phyloP scores from a whole-genome alignment of 2,888 invertebrate genomes.

The Mimachlamys varia region DNA sequence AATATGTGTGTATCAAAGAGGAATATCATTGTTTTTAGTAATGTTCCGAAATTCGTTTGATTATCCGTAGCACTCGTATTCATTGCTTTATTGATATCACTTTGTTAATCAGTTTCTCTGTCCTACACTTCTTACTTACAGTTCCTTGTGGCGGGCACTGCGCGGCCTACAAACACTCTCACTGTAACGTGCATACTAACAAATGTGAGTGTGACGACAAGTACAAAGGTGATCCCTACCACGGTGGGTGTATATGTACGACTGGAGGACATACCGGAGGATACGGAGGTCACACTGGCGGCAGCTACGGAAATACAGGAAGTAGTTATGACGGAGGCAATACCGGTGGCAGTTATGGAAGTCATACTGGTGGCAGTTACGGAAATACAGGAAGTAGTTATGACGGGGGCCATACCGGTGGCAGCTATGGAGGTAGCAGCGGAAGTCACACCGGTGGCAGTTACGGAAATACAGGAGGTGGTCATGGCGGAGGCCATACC shows the following conservation, averaged over 20 bases:
- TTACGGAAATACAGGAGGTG: not conserved
- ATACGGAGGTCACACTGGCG: not conserved
- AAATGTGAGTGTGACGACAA: slow-evolving; percentile 19
- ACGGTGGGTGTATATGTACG: not conserved
- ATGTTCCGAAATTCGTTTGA: too few species aligned
- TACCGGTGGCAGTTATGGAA: too few species aligned
- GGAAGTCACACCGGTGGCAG: not conserved
- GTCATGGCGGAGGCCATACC: not conserved
- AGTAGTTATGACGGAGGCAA: not conserved
- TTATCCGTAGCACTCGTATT: too few species aligned
- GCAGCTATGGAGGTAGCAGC: not conserved
- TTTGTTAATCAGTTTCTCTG: not conserved
- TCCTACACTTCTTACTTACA: not conserved
- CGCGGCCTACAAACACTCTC: not conserved
- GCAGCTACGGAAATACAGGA: not conserved
- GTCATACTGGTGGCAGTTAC: too few species aligned
- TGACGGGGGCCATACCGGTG: not conserved
- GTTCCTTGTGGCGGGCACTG: slow-evolving; percentile 12
- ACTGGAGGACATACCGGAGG: not conserved
- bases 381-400: too few species aligned
- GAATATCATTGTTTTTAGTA: too few species aligned
- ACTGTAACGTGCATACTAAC: not conserved
- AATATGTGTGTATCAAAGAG: too few species aligned
- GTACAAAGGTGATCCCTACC: slow-evolving; percentile 15
- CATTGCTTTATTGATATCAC: too few species aligned